phyloP scores from a whole-genome alignment of 2,888 invertebrate species.

The Chrysotoxum bicinctum region DNA sequence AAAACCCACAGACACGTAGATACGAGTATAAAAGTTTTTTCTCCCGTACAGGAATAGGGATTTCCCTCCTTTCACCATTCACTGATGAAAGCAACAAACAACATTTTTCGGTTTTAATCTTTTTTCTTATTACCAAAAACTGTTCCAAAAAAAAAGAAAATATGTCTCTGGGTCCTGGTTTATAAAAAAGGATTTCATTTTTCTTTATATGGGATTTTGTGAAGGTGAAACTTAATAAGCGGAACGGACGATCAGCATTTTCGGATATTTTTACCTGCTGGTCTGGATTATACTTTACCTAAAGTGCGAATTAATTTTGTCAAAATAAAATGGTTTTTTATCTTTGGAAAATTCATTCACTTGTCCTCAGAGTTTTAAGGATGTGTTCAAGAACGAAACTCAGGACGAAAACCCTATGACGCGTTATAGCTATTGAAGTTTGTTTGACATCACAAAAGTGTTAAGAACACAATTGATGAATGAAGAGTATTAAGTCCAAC shows the following conservation, averaged over 20 bases:
- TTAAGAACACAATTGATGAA: too few relatives aligned
- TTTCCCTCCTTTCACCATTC: not conserved
- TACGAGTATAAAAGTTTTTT: not conserved
- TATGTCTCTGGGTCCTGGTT: constrained; percentile 10
- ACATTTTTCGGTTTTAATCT: constrained; percentile 53
- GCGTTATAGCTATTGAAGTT: not conserved
- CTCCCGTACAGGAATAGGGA: not conserved
- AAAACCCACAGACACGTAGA: constrained; percentile 64
- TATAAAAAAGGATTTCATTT: not conserved
- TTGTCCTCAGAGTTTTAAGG: constrained; percentile 41
- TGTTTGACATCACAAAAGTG: too few relatives aligned
- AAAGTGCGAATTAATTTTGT: constrained; percentile 55
- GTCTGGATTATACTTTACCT: not conserved
- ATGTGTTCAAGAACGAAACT: not conserved
- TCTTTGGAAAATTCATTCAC: constrained; percentile 60
- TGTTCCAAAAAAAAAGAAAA: constrained; percentile 26
- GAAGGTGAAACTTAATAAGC: constrained; percentile 46
- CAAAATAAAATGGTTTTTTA: constrained; percentile 64
- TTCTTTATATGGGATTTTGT: not conserved
- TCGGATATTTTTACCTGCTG: not conserved
- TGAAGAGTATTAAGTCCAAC: not conserved
- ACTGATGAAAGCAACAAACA: constrained; percentile 55
- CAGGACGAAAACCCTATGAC: not conserved
- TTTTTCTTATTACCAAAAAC: constrained; percentile 49
- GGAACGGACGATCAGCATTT: constrained; percentile 52